These are phyloP conservation scores for Microhierax caerulescens DNA, from an alignment of 2,797 vertebrate genomes.

Conservation along the genomic window DNA sequence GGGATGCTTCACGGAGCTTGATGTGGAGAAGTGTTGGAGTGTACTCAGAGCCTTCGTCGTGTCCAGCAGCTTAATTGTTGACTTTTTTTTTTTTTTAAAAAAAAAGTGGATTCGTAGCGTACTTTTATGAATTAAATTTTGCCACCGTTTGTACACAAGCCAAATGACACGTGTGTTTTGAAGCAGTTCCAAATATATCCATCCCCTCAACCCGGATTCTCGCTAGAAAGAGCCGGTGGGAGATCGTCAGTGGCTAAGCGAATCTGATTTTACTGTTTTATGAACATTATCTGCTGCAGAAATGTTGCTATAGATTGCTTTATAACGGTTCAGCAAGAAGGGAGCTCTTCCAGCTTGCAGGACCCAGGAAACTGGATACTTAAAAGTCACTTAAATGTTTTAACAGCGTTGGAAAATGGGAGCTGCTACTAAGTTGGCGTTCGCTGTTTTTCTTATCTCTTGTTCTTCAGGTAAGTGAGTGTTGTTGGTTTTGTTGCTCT, in stretches of 20 bases:
- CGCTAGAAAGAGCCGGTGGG: neutral
- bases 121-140: slow-evolving; percentile 62
- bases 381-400: slow-evolving; percentile 61
- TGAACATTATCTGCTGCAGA: slow-evolving; percentile 32
- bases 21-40: slow-evolving; percentile 9
- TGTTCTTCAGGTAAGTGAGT: slow-evolving; percentile 94
- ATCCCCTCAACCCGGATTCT: slow-evolving; percentile 7
- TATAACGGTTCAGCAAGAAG: slow-evolving; percentile 71
- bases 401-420: slow-evolving; percentile 88
- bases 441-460: slow-evolving; percentile 97
- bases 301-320: slow-evolving; percentile 61
- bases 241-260: neutral
- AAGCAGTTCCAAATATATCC: slow-evolving; percentile 57
- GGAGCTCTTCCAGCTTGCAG: slow-evolving; percentile 71
- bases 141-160: slow-evolving; percentile 66
- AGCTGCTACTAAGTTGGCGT: slow-evolving; percentile 96
- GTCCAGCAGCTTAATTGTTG: neutral
- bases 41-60: neutral
- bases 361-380: slow-evolving; percentile 73
- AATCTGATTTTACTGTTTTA: slow-evolving; percentile 42
- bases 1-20: slow-evolving; percentile 11
- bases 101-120: slow-evolving; percentile 39
- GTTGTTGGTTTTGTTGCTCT: neutral
- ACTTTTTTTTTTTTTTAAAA: neutral
- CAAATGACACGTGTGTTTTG: slow-evolving; percentile 68